Evolutionary conservation across 2,113 vertebrate species (phyloP), one percentile per base, ranked within the genome.

Genomic region (Polyodon spathula): DNA sequence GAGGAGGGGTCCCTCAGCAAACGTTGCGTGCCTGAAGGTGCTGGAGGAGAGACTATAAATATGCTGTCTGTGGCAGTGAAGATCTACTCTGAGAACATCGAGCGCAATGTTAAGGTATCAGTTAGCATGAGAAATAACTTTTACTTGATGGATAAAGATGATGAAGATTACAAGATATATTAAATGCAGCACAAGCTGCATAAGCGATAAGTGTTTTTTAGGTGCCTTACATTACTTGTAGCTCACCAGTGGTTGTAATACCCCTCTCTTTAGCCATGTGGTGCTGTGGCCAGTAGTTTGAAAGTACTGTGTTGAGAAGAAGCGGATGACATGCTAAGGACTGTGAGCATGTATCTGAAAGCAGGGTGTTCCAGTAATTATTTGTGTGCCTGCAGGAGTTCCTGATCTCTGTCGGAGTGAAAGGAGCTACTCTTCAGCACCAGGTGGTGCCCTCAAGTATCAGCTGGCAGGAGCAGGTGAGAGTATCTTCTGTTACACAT

Each of bases 391-490:
- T 77, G 1, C 66, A 99, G 94, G 95, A 99, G 61, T 93, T 93
- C 71, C 84, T 98, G 60, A 85, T 97, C 69, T 92, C 96, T 40
- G 76, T 97, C 59, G 96, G 95, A 54, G 78, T 99, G 16, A 88
- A 88, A 78, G 93, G 92, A 68, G 92, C 93, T 40, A 98, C 93
- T 4, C 86, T 98, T 4, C 92, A 94, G 78, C 94, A 98, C 71
- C 80, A 90, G 68, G 85, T 97, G 14, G 86, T 95, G 58, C 87
- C 88, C 38, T 78, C 88, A 2, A 88, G 89, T 52, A 78, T 92
- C 70, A 92, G 92, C 69, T 98, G 95, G 96, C 92, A 99, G 3
- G 94, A 97, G 53, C 95, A 99, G 92, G 96, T 98, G 73, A 64
- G 40, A n/a, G 6, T 10, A 6, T n/a, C n/a, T n/a, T n/a, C n/a